Conservation (phyloP, 2,797 vertebrate genomes). For the Pteronotus mesoamericanus region DNA sequence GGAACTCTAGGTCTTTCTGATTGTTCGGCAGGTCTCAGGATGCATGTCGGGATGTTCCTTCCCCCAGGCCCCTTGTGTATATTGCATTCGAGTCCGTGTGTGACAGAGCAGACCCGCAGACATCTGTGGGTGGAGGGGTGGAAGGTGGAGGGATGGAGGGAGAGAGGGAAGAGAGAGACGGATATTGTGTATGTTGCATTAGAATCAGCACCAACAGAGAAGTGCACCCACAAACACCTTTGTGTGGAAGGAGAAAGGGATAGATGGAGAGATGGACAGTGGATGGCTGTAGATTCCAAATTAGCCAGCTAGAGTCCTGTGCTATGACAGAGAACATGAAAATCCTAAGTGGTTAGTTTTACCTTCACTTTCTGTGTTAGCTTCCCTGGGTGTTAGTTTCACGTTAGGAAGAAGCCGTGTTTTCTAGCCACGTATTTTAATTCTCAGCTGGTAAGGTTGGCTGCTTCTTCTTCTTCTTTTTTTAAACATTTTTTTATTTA, state of each 20-base stretch:
- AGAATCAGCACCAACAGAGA: neutral
- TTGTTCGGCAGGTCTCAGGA: slow-evolving; percentile 32
- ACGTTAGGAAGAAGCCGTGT: neutral
- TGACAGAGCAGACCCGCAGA: neutral
- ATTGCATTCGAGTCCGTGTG: neutral
- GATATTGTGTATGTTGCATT: neutral
- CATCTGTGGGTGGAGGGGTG: neutral
- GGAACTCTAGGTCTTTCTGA: slow-evolving; percentile 20
- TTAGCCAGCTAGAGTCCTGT: neutral
- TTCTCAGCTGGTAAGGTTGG: neutral
- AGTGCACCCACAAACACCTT: neutral
- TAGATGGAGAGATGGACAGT: neutral
- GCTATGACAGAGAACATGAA: neutral
- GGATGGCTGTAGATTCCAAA: neutral
- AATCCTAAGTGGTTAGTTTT: neutral
- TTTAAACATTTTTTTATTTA: too few relatives aligned
- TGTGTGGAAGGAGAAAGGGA: too few relatives aligned
- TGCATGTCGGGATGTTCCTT: neutral
- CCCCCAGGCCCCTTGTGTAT: neutral
- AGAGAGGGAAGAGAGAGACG: neutral
- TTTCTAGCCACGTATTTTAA: neutral
- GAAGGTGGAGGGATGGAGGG: neutral
- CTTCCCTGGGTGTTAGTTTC: neutral
- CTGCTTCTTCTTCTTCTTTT: too few relatives aligned
- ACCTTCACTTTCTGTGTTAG: neutral